Base-by-base conservation (phyloP, 1,140 invertebrate genomes). In the Papilio machaon region DNA sequence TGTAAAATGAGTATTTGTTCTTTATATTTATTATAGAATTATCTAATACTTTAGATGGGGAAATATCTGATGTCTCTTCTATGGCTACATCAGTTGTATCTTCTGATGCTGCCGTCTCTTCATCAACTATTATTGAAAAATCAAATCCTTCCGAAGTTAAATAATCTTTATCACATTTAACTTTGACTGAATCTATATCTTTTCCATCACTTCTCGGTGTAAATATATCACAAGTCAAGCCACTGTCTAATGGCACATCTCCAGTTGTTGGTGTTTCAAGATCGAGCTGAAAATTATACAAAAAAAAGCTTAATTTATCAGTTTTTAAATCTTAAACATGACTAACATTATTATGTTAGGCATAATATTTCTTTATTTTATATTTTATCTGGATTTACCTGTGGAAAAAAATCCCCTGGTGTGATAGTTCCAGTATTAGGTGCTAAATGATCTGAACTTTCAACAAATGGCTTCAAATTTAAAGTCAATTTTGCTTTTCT, bases 191-290 rank as follows among this genome's bases (percentile, higher is more conserved):
- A n/a, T 90, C 89, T 35, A 88, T 58, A n/a, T 90, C 91, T 86
- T 89, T 92, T 0, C 67, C 75, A 82, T 91, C 90, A 52, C 87
- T 91, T 75, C 82, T 81, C 1, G 93, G 91, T 9, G 92, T 90
- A 79, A 91, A 91, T 35, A 89, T 64, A 15, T 94, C 92, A 43
- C 87, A 85, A 0, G 90, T 91, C 47, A 90, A 85, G 10, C 85
- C 85, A 9, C 88, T 86, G 78, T 91, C 91, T 2, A 88, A 58
- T 19, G 91, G 93, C 46, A 93, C 86, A 49, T 94, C 93, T 1
- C 91, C 93, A 19, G 93, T 93, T 35, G 94, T 94, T 43, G 94
- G 95, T 9, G 95, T 95, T 90, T 95, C 95, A 54, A 95, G 83
- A 80, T 95, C 93, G 13, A 95, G 87, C 94, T 95, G 80, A 52